These are phyloP conservation scores for Dynastes hyllus DNA, from an alignment of 2,888 invertebrate genomes.

Conservation along the genomic window DNA sequence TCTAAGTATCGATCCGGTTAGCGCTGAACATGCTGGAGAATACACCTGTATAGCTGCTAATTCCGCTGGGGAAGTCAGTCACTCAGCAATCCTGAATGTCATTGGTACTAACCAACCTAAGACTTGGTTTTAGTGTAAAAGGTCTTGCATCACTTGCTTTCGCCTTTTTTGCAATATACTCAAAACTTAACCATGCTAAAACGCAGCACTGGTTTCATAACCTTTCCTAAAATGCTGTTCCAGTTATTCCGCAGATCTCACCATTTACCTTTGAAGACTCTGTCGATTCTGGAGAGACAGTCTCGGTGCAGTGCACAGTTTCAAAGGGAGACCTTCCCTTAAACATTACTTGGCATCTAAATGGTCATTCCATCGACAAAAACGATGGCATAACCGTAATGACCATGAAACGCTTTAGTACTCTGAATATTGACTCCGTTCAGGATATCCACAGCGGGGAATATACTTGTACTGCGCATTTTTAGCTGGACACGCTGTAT, in stretches of 20 bases:
- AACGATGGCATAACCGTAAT: constrained; percentile 75
- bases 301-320: constrained; percentile 84
- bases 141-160: constrained; percentile 38
- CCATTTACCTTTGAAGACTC: constrained; percentile 84
- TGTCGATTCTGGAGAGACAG: constrained; percentile 84
- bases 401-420: constrained; percentile 78
- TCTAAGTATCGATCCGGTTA: constrained; percentile 82
- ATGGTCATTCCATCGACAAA: constrained; percentile 77
- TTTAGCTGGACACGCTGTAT: constrained; percentile 78
- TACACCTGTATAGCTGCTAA: constrained; percentile 83
- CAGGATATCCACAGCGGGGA: constrained; percentile 81
- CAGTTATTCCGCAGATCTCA: constrained; percentile 82
- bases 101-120: constrained; percentile 75
- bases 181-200: not conserved
- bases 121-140: constrained; percentile 8
- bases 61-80: constrained; percentile 78
- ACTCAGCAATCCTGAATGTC: constrained; percentile 79
- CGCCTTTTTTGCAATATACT: not conserved
- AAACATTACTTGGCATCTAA: constrained; percentile 74
- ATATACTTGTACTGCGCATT: constrained; percentile 81
- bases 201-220: not conserved
- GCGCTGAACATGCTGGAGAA: constrained; percentile 81
- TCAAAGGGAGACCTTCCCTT: constrained; percentile 84
- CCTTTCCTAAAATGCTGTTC: constrained; percentile 20
- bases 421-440: constrained; percentile 83